phyloP scores from a whole-genome alignment of 2,888 invertebrate genomes.

The Drosophila antonietae region DNA sequence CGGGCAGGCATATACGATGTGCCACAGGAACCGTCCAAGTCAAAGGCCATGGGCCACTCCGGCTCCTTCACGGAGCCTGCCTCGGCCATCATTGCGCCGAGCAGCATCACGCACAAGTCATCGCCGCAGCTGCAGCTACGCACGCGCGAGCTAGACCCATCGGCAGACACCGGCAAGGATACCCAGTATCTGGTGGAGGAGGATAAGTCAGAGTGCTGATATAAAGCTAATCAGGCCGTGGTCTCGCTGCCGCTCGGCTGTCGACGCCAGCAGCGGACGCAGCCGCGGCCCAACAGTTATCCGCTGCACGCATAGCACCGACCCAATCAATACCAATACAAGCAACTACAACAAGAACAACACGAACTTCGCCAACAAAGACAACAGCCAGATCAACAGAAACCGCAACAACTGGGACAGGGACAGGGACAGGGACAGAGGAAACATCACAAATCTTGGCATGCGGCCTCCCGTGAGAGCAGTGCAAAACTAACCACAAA shows the following conservation, averaged over 20 bases:
- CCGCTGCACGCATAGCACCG: constrained; percentile 72
- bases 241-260: constrained; percentile 43
- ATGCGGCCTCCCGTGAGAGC: constrained; percentile 37
- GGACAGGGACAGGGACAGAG: constrained; percentile 44
- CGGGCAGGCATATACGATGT: constrained; percentile 91
- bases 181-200: constrained; percentile 96
- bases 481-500: constrained; percentile 61
- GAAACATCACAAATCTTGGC: constrained; percentile 71
- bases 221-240: constrained; percentile 78
- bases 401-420: constrained; percentile 13
- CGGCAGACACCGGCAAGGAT: constrained; percentile 94
- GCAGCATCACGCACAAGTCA: constrained; percentile 92
- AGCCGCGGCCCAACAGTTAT: constrained; percentile 56
- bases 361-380: constrained; percentile 34
- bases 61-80: constrained; percentile 86
- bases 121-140: constrained; percentile 90
- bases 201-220: constrained; percentile 89
- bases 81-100: constrained; percentile 92
- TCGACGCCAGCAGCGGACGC: constrained; percentile 46
- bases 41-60: constrained; percentile 85
- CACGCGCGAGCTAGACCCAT: constrained; percentile 92
- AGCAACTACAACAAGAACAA: constrained; percentile 17
- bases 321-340: constrained; percentile 41
- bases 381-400: constrained; percentile 27
- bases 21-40: constrained; percentile 89